Evolutionary conservation across 2,797 vertebrate species (phyloP).

Genomic region (Myioborus melanocephalus): DNA sequence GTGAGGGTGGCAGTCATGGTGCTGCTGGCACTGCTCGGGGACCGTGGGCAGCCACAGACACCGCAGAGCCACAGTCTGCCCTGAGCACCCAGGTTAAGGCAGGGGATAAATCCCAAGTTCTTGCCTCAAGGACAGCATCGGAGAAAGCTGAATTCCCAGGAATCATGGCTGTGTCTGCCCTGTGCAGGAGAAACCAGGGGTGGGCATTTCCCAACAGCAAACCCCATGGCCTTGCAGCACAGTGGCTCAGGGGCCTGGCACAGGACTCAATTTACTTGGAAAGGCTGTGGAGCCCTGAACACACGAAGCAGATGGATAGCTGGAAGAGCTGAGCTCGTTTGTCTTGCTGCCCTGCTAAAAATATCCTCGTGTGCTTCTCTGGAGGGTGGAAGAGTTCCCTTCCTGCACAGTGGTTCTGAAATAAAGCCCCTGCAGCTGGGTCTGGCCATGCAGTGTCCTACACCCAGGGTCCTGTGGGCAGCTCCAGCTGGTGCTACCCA

Average conservation of each 20-base stretch:
- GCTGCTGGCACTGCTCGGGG: rapidly evolving
- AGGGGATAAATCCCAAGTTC: neutral
- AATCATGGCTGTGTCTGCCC: rapidly evolving
- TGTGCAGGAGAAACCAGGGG: neutral
- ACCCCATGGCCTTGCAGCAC: neutral
- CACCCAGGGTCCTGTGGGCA: rapidly evolving
- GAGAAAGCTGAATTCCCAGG: neutral
- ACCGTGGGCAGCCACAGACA: rapidly evolving
- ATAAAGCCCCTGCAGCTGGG: neutral
- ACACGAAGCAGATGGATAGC: neutral
- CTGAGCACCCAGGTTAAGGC: neutral
- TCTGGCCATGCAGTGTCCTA: neutral
- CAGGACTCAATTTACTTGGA: neutral
- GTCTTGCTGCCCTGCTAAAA: neutral
- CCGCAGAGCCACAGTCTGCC: neutral
- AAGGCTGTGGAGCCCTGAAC: neutral
- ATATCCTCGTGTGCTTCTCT: neutral
- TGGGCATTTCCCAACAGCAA: neutral
- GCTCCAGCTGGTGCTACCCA: neutral
- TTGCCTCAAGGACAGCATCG: neutral
- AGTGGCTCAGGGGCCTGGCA: neutral
- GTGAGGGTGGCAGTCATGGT: rapidly evolving
- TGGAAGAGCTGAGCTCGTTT: neutral
- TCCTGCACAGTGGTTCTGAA: neutral
- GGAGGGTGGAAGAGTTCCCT: neutral